Conservation (phyloP, 2,888 invertebrate genomes). For the Cacoxenus indagator region DNA sequence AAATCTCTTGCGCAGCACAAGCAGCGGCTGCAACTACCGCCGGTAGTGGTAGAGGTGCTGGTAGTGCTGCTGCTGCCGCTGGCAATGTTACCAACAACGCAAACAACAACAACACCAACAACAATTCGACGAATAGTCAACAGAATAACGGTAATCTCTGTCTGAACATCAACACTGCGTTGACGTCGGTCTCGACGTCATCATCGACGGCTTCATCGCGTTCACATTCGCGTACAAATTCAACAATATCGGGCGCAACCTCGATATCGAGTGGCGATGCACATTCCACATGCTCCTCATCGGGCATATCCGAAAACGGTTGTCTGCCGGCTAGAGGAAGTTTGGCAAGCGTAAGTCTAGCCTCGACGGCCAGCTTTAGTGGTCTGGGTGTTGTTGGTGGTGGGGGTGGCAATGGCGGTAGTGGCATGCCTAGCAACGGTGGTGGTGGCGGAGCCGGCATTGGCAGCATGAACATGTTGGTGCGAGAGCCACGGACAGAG, state of each 20-base stretch:
- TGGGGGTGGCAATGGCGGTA: background rate
- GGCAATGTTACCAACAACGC: background rate
- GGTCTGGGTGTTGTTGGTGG: background rate
- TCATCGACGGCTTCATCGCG: slow-evolving; percentile 58
- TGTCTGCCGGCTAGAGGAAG: slow-evolving; percentile 36
- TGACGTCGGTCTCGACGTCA: slow-evolving; percentile 27
- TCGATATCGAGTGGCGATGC: slow-evolving; percentile 66
- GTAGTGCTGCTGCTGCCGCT: slow-evolving; percentile 4
- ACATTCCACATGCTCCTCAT: slow-evolving; percentile 65
- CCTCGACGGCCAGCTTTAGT: background rate
- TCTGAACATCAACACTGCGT: background rate
- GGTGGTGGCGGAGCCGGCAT: background rate
- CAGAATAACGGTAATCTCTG: background rate
- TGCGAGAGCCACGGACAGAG: slow-evolving; percentile 80
- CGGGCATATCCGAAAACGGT: slow-evolving; percentile 69
- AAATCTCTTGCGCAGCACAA: slow-evolving; percentile 55
- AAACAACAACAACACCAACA: slow-evolving; percentile 10
- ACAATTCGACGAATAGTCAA: background rate
- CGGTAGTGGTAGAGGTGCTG: slow-evolving; percentile 22
- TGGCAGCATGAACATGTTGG: slow-evolving; percentile 48
- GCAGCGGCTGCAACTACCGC: slow-evolving; percentile 11
- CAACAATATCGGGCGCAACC: slow-evolving; percentile 69
- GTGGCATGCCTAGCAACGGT: background rate
- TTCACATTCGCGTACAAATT: slow-evolving; percentile 69
- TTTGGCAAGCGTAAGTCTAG: slow-evolving; percentile 39